Percentiles rank a stretch among this genome's conserved stretches.
phyloP scores from a whole-genome alignment of 2,797 vertebrate species.

The Triplophysa yarkandensis region DNA sequence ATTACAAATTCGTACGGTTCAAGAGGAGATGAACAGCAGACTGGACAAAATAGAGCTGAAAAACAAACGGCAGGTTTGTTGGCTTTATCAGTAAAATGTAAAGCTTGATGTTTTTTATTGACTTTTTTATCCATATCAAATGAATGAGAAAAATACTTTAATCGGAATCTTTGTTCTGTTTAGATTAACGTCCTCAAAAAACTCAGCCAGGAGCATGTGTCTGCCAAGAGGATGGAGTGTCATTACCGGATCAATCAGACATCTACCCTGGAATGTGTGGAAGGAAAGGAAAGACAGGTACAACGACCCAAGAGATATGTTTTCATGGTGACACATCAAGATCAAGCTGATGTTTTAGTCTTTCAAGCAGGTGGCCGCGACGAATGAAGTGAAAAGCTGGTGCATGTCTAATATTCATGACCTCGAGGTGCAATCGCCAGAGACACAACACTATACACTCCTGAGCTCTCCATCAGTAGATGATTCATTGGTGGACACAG shows the following conservation, averaged over 20 bases:
- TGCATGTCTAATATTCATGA: conserved; percentile 84
- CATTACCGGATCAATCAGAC: conserved; percentile 80
- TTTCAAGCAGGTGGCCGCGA: conserved; percentile 75
- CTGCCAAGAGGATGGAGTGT: conserved; percentile 79
- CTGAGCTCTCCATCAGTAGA: conserved; percentile 71
- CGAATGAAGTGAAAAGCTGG: conserved; percentile 83
- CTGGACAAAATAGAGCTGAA: conserved; percentile 82
- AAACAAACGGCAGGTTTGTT: conserved; percentile 82
- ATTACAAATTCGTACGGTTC: conserved; percentile 81
- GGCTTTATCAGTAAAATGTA: no score
- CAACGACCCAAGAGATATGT: not conserved
- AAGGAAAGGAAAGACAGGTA: conserved; percentile 83
- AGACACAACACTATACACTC: conserved; percentile 67
- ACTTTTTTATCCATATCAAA: no score
- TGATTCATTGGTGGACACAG: conserved; percentile 71
- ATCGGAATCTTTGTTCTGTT: not conserved
- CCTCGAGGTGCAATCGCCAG: conserved; percentile 75
- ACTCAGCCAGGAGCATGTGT: conserved; percentile 80
- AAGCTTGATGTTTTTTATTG: no score
- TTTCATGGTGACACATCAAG: not conserved
- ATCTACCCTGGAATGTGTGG: conserved; percentile 66
- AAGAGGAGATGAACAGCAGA: conserved; percentile 82
- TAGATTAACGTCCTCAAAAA: conserved; percentile 86
- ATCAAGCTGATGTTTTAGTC: not conserved
- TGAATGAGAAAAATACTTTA: not conserved